Evolutionary conservation across 2,797 vertebrate species (phyloP).

Genomic region (Bovichtus variegatus): DNA sequence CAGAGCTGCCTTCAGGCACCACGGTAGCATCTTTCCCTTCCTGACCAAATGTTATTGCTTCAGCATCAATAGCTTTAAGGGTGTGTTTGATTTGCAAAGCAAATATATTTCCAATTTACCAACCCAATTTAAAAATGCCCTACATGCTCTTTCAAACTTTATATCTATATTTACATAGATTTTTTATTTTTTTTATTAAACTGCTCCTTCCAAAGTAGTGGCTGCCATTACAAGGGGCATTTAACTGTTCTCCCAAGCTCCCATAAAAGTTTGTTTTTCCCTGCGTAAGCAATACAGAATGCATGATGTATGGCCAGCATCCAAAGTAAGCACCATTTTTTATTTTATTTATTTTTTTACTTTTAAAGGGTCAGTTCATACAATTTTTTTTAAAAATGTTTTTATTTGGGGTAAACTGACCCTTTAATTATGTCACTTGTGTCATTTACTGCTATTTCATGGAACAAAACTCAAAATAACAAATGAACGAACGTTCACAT

Average conservation of each 20-base stretch:
- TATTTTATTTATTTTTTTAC: no score
- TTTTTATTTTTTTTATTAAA: neutral
- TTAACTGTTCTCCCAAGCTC: neutral
- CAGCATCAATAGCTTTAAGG: conserved; percentile 23
- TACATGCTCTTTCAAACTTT: conserved; percentile 7
- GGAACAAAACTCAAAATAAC: neutral
- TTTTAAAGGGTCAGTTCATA: neutral
- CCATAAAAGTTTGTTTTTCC: neutral
- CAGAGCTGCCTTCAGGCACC: conserved; percentile 40
- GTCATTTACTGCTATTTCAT: neutral
- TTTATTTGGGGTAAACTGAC: neutral
- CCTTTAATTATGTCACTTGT: neutral
- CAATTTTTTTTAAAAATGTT: no score
- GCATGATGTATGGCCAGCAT: neutral
- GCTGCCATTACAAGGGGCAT: neutral
- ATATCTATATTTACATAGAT: conserved; percentile 6
- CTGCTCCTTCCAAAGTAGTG: neutral
- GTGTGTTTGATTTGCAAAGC: conserved; percentile 35
- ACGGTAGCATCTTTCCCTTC: conserved; percentile 18
- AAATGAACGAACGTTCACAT: neutral
- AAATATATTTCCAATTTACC: neutral
- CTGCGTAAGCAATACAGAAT: neutral
- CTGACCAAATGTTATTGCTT: conserved; percentile 35
- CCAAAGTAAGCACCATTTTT: neutral
- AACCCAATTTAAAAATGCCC: neutral